phyloP scores from a whole-genome alignment of 1,140 invertebrate genomes.

The Drosophila cardini region DNA sequence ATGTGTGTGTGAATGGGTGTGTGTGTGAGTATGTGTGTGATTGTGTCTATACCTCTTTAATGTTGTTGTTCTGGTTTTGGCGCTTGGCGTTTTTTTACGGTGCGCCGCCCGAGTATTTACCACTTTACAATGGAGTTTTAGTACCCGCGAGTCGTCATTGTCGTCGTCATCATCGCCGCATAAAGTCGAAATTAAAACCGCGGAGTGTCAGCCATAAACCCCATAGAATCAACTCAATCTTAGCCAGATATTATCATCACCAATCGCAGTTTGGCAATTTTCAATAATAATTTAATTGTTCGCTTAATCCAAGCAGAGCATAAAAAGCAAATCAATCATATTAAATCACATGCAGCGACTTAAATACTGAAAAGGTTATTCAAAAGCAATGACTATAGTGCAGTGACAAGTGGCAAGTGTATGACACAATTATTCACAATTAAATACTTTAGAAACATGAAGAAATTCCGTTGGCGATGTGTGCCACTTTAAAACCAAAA shows the following conservation, averaged over 20 bases:
- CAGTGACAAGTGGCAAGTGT: neutral
- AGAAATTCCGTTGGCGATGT: constrained; percentile 50
- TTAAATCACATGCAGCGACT: neutral
- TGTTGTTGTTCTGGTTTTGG: constrained; percentile 81
- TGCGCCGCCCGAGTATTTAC: constrained; percentile 83
- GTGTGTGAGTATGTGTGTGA: constrained; percentile 22
- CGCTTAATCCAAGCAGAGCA: constrained; percentile 8
- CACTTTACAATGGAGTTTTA: constrained; percentile 83
- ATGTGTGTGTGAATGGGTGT: neutral
- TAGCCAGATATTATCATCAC: constrained; percentile 56
- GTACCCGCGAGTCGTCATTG: constrained; percentile 82
- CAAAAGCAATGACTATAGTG: constrained; percentile 5
- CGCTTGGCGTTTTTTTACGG: constrained; percentile 80
- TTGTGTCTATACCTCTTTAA: constrained; percentile 64
- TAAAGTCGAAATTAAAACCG: constrained; percentile 83
- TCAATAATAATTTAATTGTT: constrained; percentile 40
- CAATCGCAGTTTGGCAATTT: constrained; percentile 46
- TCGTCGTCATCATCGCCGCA: constrained; percentile 82
- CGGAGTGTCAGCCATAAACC: constrained; percentile 81
- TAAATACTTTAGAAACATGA: constrained; percentile 50
- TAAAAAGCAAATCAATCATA: neutral
- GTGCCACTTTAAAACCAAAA: neutral
- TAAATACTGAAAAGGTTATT: neutral
- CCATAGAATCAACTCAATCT: constrained; percentile 65
- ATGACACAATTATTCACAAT: constrained; percentile 8